Evolutionary conservation across 2,797 vertebrate genomes (phyloP).

Genomic region (Babyrousa celebensis): DNA sequence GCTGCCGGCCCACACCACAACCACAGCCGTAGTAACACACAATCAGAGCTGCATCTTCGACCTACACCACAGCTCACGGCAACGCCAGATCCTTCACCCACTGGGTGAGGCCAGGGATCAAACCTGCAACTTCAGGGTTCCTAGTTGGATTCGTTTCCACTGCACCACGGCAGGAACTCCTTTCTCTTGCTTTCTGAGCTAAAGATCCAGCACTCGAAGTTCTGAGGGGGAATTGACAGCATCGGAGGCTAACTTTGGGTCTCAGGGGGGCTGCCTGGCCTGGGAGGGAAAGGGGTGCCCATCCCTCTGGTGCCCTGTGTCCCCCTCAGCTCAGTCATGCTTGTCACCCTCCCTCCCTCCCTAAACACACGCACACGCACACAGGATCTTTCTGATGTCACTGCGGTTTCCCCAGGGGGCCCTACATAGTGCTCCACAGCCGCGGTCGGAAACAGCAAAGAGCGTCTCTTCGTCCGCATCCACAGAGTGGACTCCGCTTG

Average conservation of each 20-base stretch:
- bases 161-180: too few species aligned
- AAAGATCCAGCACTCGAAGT: background rate
- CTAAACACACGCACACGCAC: background rate
- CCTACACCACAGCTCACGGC: too few species aligned
- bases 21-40: too few species aligned
- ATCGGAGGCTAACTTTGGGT: background rate
- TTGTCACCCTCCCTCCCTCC: background rate
- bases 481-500: too few species aligned
- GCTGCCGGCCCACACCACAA: too few species aligned
- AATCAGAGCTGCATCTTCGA: too few species aligned
- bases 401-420: background rate
- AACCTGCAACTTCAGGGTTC: too few species aligned
- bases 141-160: too few species aligned
- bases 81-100: too few species aligned
- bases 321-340: background rate
- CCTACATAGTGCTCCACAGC: background rate
- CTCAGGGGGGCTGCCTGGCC: background rate
- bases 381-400: background rate
- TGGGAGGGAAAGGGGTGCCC: fast-evolving
- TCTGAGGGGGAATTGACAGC: background rate
- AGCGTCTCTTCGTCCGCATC: background rate
- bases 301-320: background rate
- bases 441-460: background rate
- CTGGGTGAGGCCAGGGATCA: too few species aligned
- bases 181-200: background rate